Conservation (phyloP, 2,888 invertebrate genomes). For the Stenodema calcarata region DNA sequence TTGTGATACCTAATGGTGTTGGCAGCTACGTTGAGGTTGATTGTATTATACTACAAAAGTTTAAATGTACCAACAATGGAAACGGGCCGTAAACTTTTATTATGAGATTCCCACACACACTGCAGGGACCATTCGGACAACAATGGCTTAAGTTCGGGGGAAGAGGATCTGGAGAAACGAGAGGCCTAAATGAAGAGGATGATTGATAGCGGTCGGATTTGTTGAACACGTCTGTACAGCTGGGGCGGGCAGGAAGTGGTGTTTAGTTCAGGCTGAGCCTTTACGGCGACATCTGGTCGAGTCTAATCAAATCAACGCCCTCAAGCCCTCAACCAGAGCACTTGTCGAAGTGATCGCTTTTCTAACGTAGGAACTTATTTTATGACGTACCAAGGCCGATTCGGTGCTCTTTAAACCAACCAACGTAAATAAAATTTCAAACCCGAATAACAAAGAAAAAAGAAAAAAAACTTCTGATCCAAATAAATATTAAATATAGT, state of each 20-base stretch:
- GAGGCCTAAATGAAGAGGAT: constrained; percentile 27
- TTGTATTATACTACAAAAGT: too few relatives aligned
- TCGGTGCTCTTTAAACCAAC: too few relatives aligned
- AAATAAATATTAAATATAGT: too few relatives aligned
- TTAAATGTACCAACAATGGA: neutral
- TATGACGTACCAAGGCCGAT: neutral
- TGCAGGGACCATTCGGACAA: neutral
- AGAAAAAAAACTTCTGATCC: too few relatives aligned
- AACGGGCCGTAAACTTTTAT: neutral
- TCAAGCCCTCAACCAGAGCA: neutral
- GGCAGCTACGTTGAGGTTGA: too few relatives aligned
- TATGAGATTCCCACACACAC: neutral
- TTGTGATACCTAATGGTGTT: too few relatives aligned
- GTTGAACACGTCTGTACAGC: constrained; percentile 12
- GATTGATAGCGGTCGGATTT: constrained; percentile 38
- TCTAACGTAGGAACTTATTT: neutral
- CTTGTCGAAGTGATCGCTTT: neutral
- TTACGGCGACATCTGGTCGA: constrained; percentile 12
- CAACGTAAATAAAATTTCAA: too few relatives aligned
- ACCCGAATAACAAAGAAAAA: too few relatives aligned
- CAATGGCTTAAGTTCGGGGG: neutral
- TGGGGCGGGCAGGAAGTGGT: constrained; percentile 28
- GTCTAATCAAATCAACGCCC: constrained; percentile 18
- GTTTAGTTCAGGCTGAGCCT: constrained; percentile 6
- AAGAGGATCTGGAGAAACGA: neutral